Evolutionary conservation across 2,797 vertebrate species (phyloP).

Genomic region (Euphonia xanthogaster): DNA sequence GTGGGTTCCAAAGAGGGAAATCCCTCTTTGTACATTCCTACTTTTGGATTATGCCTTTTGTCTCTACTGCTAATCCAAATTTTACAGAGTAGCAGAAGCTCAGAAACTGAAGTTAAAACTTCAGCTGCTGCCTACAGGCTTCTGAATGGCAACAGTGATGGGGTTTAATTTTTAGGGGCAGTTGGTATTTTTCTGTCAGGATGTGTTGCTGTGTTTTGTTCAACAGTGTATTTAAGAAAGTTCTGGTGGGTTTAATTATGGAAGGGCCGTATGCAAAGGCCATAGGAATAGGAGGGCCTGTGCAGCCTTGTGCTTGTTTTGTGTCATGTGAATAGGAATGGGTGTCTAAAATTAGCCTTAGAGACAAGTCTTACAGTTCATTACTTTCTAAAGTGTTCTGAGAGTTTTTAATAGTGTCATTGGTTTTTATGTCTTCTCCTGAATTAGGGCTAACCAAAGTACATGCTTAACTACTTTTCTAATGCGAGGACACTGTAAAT

Average conservation of each 20-base stretch:
- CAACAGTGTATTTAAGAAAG: background rate
- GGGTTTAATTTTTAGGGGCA: background rate
- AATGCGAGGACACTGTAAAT: background rate
- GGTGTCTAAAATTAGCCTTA: conserved; percentile 25
- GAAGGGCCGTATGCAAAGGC: background rate
- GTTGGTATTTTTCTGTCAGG: background rate
- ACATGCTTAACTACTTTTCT: background rate
- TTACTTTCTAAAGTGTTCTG: background rate
- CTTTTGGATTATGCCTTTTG: background rate
- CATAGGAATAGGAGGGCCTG: background rate
- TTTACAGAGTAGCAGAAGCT: background rate
- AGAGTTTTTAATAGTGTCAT: background rate
- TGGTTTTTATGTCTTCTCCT: background rate
- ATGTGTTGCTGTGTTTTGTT: background rate
- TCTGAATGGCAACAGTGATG: background rate
- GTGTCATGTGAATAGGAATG: background rate
- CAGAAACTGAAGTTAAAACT: background rate
- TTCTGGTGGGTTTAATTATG: background rate
- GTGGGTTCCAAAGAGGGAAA: background rate
- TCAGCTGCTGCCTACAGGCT: background rate
- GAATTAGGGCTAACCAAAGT: background rate
- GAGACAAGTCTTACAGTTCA: background rate
- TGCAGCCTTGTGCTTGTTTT: background rate
- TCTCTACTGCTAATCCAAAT: background rate
- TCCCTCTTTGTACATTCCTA: background rate